Evolutionary conservation across 2,113 vertebrate species (phyloP).

Genomic region (Peromyscus leucopus): DNA sequence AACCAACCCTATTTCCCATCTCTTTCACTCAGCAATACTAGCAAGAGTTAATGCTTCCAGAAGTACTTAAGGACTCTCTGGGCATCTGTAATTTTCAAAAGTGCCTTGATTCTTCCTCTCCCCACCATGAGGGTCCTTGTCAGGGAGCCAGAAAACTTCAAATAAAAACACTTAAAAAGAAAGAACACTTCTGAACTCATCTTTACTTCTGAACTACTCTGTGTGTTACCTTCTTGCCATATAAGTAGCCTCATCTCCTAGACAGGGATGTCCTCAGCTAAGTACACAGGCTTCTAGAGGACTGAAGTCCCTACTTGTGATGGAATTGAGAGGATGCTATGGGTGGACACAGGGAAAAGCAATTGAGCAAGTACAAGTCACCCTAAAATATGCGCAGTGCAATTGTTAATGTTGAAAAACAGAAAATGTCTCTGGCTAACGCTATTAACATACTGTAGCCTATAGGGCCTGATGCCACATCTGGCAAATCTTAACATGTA

Average conservation of each 20-base stretch:
- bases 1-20: background rate
- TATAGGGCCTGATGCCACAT: no score
- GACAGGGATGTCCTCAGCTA: background rate
- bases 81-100: conserved; percentile 24
- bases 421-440: background rate
- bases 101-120: background rate
- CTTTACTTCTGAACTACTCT: background rate
- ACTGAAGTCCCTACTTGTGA: background rate
- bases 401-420: background rate
- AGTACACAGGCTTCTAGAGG: background rate
- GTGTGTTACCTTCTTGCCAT: background rate
- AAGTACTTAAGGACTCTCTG: background rate
- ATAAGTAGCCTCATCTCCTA: background rate
- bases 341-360: background rate
- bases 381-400: background rate
- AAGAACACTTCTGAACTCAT: background rate
- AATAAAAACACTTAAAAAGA: conserved; percentile 17
- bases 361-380: background rate
- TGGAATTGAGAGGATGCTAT: background rate
- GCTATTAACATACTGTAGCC: no score
- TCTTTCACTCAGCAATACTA: background rate
- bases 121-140: conserved; percentile 22
- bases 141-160: background rate
- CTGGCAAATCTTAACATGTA: no score
- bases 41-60: background rate